These are phyloP conservation scores for Caloenas nicobarica DNA, from an alignment of 2,113 vertebrate species.

Conservation along the genomic window DNA sequence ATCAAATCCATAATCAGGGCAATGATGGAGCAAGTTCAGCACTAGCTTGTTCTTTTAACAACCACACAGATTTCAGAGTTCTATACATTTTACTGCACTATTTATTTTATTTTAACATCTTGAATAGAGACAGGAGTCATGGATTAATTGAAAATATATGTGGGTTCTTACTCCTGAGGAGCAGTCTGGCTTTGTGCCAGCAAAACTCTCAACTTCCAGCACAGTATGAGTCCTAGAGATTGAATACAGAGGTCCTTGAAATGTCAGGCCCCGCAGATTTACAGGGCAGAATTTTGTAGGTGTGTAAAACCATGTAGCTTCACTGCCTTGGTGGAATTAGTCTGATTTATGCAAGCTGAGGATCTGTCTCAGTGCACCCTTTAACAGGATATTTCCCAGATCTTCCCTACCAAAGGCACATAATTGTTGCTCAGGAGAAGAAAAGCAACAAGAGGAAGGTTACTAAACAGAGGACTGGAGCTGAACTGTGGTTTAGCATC, in stretches of 20 bases:
- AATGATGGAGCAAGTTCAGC: background rate
- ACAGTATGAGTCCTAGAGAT: background rate
- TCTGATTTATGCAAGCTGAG: background rate
- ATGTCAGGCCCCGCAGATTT: background rate
- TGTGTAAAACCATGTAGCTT: background rate
- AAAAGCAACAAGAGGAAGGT: background rate
- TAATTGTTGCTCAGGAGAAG: background rate
- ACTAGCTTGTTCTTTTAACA: background rate
- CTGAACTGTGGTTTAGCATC: background rate
- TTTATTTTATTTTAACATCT: background rate
- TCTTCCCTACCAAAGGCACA: background rate
- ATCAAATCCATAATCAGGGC: background rate
- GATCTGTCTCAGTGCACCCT: background rate
- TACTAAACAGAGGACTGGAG: background rate
- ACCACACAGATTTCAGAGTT: background rate
- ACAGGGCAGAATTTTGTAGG: background rate
- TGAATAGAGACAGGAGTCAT: background rate
- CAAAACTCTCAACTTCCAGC: background rate
- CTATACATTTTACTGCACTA: background rate
- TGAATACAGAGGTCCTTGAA: background rate
- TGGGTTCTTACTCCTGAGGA: background rate
- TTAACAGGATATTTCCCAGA: background rate
- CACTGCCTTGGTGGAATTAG: background rate
- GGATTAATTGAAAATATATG: background rate
- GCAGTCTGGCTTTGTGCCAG: background rate